Evolutionary conservation across 2,797 vertebrate genomes (phyloP), one percentile per base, ranked within the genome.

Genomic region (Protosalanx chinensis): DNA sequence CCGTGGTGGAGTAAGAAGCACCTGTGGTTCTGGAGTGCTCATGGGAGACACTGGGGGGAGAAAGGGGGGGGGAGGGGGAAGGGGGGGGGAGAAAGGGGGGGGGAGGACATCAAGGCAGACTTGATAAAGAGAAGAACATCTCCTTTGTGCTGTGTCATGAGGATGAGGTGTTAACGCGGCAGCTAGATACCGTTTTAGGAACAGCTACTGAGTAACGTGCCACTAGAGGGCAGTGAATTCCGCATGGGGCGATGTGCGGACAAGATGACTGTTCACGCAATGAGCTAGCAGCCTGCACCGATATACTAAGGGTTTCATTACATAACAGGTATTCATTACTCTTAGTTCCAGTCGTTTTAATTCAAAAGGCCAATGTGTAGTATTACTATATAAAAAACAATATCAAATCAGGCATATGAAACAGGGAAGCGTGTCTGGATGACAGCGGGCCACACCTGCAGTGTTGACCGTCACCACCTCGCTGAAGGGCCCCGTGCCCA

Each of bases 391-490:
- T n/a, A 20, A 64, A 33, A 10, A 7, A 10, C 16, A n/a, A 7
- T 18, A 63, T 32, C 35, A 64, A 33, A 35, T 64, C 37, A 29
- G 6, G 37, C 64, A 49, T 65, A 46, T 27, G 6, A 65, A 65
- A 49, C 8, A 65, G 35, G 10, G 10, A 41, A 6, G 51, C 32
- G 32, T 56, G 27, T 62, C 56, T 70, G 51, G 64, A 29, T 16
- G 41, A 2, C 5, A 66, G 20, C 63, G 62, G 68, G 35, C 71
- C 92, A 77, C 77, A 98, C 98, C 97, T 96, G 96, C 93, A 90
- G 97, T 98, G 93, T 94, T 96, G 92, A 98, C 95, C 90, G 96
- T 99, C 94, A 99, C 95, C 91, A 99, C 97, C 93, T 98, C 97
- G 82, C 98, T 99, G 94, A 99, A 99, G 87, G 98, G 96, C 86